Base-by-base conservation (phyloP, 2,888 invertebrate species). In the Steinernema carpocapsae region DNA sequence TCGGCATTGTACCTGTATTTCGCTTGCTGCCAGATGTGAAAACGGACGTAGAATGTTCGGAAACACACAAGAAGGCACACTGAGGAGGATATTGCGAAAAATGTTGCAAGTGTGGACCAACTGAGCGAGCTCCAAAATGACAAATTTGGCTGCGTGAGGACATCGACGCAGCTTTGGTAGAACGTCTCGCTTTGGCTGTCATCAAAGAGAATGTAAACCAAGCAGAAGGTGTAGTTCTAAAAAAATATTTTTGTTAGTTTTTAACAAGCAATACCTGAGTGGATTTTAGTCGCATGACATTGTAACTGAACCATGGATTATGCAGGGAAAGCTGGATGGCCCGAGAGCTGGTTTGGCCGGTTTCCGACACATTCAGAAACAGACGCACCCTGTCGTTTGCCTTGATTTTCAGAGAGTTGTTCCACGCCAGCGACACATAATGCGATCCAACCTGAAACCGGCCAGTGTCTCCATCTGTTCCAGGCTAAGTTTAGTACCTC, bases 291-390 rank as follows among this genome's bases (percentile, higher is more conserved):
- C 82, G 42, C 78, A 82, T 79, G 48, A 82, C 83, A 75, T 82
- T 82, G 76, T 82, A 82, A 32, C 80, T 79, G 52, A 74, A 75
- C 83, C 83, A 82, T 0, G 82, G 83, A 73, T 82, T 82, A 71
- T 77, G 76, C n/a, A 81, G 37, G 0, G 80, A 78, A 51, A 83
- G 72, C 59, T 80, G 79, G 29, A 82, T 83, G 2, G 73, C 26
- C 45, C 79, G 45, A 43, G 70, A 42, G 3, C 79, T 74, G 37
- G 45, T 48, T 22, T 52, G 42, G n/a, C 73, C 56, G 17, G 42
- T 43, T 42, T 78, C 78, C 42, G 72, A 52, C 37, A 80, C 79
- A 42, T 70, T 71, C 71, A 80, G 48, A 26, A 73, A 78, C 29
- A 80, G 52, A 4, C 77, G 48, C 22, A 80, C 81, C 42, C 75